Evolutionary conservation across 2,888 invertebrate genomes (phyloP), one percentile per base, ranked within the genome.

Genomic region (Sinotaia quadrata): DNA sequence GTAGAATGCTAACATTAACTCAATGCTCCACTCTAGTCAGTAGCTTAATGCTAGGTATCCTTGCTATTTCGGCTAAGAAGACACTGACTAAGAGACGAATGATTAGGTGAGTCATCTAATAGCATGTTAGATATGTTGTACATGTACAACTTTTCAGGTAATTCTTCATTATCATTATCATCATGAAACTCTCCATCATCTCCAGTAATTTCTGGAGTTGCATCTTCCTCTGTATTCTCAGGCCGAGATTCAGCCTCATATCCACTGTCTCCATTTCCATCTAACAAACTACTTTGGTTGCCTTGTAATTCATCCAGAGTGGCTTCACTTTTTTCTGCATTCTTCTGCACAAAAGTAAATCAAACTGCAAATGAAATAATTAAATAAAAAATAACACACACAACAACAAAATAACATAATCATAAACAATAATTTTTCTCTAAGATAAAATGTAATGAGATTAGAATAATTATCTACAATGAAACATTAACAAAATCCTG

Each of bases 191-290:
- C 62, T 29, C 72, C 72, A 12, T 74, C 74, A 54, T 77, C 77
- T 2, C 67, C 72, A 31, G 72, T 69, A 8, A 71, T 73, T 41
- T 73, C 75, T 18, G 75, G 76, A 4, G 75, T 75, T 51, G 68
- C 62, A 36, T 76, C 74, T n/a, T 75, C 78, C 31, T 78, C 77
- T 0, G 74, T 75, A 18, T 66, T 67, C 57, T 78, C 78, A 4
- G 77, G 77, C 27, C 75, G 74, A 2, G 84, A 84, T 63, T 83
- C 83, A 0, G 84, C 84, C 69, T 83, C 83, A 49, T 84, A 84
- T 3, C 84, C 84, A 47, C 83, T 83, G 75, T 84, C 84, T 3
- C 82, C 83, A 51, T 83, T 84, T 47, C 68, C 65, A 27, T 74
- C 73, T 33, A 65, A 41, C 41, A 65, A 15, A 31, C 63, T 65